Percentiles rank a stretch among this genome's conserved stretches.
These are phyloP conservation scores for Lordiphosa andalusiaca DNA, from an alignment of 2,888 invertebrate genomes.

Conservation along the genomic window DNA sequence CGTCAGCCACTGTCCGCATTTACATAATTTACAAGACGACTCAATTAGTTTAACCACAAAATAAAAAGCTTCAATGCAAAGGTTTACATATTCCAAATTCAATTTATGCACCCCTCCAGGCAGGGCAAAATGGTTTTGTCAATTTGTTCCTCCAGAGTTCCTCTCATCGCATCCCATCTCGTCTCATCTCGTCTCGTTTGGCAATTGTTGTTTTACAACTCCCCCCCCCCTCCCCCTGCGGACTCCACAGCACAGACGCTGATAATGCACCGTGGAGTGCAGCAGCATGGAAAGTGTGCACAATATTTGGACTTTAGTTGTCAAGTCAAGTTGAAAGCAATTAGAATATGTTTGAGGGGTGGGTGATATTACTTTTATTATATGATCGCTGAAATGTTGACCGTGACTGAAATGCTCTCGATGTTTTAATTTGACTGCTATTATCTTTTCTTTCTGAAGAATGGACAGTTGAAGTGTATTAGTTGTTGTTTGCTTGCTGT, in stretches of 20 bases:
- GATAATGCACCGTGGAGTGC: slow-evolving; percentile 37
- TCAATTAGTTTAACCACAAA: slow-evolving; percentile 81
- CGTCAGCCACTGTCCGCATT: slow-evolving; percentile 51
- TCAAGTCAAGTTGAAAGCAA: slow-evolving; percentile 1
- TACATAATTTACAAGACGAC: slow-evolving; percentile 77
- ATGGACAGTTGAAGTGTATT: too few relatives aligned
- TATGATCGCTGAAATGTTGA: too few relatives aligned
- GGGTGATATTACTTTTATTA: too few relatives aligned
- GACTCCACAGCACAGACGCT: not conserved
- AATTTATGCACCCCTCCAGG: slow-evolving; percentile 79
- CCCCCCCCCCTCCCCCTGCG: slow-evolving; percentile 7
- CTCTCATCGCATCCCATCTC: not conserved
- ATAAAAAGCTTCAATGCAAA: slow-evolving; percentile 65
- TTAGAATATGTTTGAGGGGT: not conserved
- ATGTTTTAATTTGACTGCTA: too few relatives aligned
- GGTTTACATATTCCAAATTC: slow-evolving; percentile 74
- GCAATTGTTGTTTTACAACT: slow-evolving; percentile 29
- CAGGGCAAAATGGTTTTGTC: slow-evolving; percentile 42
- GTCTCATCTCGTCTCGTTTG: slow-evolving; percentile 18
- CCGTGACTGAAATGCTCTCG: too few relatives aligned
- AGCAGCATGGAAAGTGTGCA: not conserved
- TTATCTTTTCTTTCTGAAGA: too few relatives aligned
- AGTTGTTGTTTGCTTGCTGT: too few relatives aligned
- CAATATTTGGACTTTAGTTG: slow-evolving; percentile 28
- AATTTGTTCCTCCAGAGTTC: slow-evolving; percentile 34